phyloP scores from a whole-genome alignment of 2,888 invertebrate species.

The Nezara viridula region DNA sequence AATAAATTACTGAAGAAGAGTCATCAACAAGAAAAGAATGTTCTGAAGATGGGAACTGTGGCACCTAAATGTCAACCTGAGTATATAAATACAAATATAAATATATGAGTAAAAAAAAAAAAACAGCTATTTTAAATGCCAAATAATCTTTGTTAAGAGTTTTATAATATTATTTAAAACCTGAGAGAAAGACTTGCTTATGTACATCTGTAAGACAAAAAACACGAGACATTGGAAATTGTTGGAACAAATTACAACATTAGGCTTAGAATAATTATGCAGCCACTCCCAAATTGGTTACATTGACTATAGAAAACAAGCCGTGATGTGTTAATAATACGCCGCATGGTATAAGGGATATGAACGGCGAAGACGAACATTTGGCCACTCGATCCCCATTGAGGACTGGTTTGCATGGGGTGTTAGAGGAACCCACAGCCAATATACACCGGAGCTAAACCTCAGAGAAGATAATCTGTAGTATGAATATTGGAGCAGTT shows the following conservation, averaged over 20 bases:
- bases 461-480: slow-evolving; percentile 36
- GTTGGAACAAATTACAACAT: background rate
- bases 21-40: too few species aligned
- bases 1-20: too few species aligned
- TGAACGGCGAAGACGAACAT: background rate
- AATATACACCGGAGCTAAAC: slow-evolving; percentile 28
- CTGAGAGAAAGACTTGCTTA: background rate
- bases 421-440: background rate
- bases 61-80: too few species aligned
- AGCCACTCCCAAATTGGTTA: background rate
- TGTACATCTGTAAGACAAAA: background rate
- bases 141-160: too few species aligned
- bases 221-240: background rate
- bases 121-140: too few species aligned
- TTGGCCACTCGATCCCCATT: slow-evolving; percentile 41
- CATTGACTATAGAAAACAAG: background rate
- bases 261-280: background rate
- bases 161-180: too few species aligned
- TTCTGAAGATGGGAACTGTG: too few species aligned
- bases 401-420: background rate
- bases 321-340: background rate
- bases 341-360: background rate
- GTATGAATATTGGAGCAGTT: slow-evolving; percentile 51
- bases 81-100: too few species aligned
- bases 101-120: too few species aligned